Base-by-base conservation (phyloP, 2,888 invertebrate genomes). In the Drosophila paracracens region DNA sequence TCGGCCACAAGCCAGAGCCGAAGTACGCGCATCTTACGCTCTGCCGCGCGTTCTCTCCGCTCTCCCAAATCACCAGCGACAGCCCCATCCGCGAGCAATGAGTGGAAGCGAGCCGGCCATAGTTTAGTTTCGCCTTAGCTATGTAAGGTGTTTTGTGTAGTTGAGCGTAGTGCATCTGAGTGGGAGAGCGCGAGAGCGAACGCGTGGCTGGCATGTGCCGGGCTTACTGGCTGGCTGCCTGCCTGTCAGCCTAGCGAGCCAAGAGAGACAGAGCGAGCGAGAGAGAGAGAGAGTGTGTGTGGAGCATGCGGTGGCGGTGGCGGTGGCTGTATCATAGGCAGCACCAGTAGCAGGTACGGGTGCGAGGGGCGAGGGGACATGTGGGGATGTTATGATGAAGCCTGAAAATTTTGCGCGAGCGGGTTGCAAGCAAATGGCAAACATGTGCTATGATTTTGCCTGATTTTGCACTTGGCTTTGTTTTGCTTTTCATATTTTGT, bases 121-220 rank as follows among this genome's bases (percentile, higher is more conserved):
- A 78, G 75, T 87, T 78, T 86, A 84, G 79, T 86, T 79, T 77
- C 81, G 83, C 82, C 80, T 73, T 88, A 88, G 82, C 74, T 88
- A 88, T 87, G 87, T 87, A 77, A 79, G 82, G 76, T 78, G 82
- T 71, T 71, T 87, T 87, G 88, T 87, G 74, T 87, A 85, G 87
- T 81, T 82, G 88, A 81, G 87, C 76, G 79, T 76, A 88, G 75
- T 85, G 83, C 83, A 85, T 83, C 83, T 81, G 85, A 85, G 85
- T 79, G 85, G 88, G 85, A 85, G 83, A 88, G 85, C 83, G 88
- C 70, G 88, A 88, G 85, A 88, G 85, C 80, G 72, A 71, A 72
- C 86, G 79, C 74, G 73, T 80, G 78, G 66, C 75, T 84, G 83
- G 51, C 82, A 82, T 88, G 88, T 85, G 85, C 85, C 85, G 76